These are phyloP conservation scores for Linepithema humile DNA, from an alignment of 1,140 invertebrate genomes.

Conservation along the genomic window DNA sequence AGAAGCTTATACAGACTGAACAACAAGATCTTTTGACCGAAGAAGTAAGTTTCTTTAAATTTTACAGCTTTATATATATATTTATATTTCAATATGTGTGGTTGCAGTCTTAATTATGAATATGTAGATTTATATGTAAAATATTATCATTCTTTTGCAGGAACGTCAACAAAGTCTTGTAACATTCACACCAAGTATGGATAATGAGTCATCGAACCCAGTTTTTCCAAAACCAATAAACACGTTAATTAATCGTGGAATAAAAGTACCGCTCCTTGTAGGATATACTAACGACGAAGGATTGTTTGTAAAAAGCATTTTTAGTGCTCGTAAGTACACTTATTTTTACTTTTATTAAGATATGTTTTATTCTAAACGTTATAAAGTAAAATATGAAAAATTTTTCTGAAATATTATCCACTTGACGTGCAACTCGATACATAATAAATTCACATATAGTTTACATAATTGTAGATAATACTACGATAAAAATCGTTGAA, in stretches of 20 bases:
- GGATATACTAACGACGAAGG: constrained; percentile 87
- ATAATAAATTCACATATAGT: too few species aligned
- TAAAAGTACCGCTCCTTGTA: constrained; percentile 86
- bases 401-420: not conserved
- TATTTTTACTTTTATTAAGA: not conserved
- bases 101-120: not conserved
- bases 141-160: constrained; percentile 53
- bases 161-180: constrained; percentile 43
- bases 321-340: not conserved
- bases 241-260: constrained; percentile 77
- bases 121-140: not conserved
- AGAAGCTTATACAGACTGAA: constrained; percentile 50
- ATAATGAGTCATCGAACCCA: constrained; percentile 76
- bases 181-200: constrained; percentile 72
- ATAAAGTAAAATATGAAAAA: not conserved
- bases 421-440: too few species aligned
- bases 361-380: not conserved
- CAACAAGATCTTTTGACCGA: not conserved
- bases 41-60: constrained; percentile 6
- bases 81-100: not conserved
- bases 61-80: too few species aligned
- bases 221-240: constrained; percentile 80
- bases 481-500: not conserved
- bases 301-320: constrained; percentile 78
- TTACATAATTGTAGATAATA: not conserved